Percentiles rank a stretch among this genome's conserved stretches.
Conservation (phyloP, 2,797 vertebrate species). For the Liparis tanakae region DNA sequence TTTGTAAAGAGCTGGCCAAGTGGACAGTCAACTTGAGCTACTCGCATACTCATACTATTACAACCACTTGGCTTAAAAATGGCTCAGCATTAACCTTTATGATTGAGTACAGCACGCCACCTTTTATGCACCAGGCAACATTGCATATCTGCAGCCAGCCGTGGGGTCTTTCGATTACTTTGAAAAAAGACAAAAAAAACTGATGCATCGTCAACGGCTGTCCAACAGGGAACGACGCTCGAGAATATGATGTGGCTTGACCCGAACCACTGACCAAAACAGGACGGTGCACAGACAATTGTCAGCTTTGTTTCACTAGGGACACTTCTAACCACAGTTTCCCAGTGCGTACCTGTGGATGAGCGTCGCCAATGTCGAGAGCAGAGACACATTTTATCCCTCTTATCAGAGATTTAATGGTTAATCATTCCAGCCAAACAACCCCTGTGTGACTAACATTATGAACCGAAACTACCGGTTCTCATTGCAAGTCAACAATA, state of each 20-base stretch:
- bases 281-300: not conserved
- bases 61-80: slow-evolving; percentile 30
- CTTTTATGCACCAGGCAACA: not conserved
- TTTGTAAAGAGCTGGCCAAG: slow-evolving; percentile 44
- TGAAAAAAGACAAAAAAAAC: not conserved
- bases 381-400: too few relatives aligned
- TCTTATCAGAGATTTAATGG: not conserved
- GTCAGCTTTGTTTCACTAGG: not conserved
- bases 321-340: not conserved
- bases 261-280: not conserved
- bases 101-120: not conserved
- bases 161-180: not conserved
- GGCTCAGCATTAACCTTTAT: slow-evolving; percentile 13
- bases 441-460: not conserved
- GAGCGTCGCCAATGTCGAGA: not conserved
- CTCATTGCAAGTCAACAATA: too few relatives aligned
- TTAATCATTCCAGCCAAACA: not conserved
- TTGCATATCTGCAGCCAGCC: not conserved
- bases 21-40: slow-evolving; percentile 17
- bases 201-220: not conserved
- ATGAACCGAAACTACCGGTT: not conserved
- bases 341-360: not conserved
- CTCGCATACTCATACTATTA: slow-evolving; percentile 27
- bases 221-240: not conserved
- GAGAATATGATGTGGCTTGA: not conserved